Evolutionary conservation across 2,113 vertebrate species (phyloP).

Genomic region (Corvus cornix): DNA sequence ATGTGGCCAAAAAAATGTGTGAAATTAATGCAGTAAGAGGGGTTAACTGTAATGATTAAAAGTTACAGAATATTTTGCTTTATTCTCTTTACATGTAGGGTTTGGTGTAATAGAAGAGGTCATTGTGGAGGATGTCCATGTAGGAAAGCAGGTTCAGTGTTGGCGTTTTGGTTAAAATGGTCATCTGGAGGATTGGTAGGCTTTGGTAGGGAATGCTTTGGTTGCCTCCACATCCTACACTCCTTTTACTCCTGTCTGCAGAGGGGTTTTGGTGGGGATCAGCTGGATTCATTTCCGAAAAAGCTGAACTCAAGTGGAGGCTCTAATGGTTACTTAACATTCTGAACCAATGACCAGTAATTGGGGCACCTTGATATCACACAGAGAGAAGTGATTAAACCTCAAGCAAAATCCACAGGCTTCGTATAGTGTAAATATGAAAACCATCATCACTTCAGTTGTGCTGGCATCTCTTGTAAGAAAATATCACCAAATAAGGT

Average conservation of each 20-base stretch:
- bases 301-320: not conserved
- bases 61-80: not conserved
- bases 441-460: not conserved
- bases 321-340: not conserved
- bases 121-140: not conserved
- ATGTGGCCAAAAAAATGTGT: not conserved
- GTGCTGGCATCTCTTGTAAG: not conserved
- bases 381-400: not conserved
- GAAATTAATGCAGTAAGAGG: not conserved
- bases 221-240: not conserved
- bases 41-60: not conserved
- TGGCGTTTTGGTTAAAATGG: not conserved
- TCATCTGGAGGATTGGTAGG: not conserved
- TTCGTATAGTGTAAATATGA: not conserved
- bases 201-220: not conserved
- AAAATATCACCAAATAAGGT: not conserved
- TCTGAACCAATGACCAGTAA: fast-evolving
- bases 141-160: not conserved
- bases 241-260: not conserved
- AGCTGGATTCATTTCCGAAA: fast-evolving
- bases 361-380: not conserved
- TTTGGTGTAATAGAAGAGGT: not conserved
- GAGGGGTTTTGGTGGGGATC: not conserved
- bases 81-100: not conserved
- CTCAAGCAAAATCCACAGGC: not conserved